Conservation (phyloP, 2,888 invertebrate species). For the Calameuta pallipes region DNA sequence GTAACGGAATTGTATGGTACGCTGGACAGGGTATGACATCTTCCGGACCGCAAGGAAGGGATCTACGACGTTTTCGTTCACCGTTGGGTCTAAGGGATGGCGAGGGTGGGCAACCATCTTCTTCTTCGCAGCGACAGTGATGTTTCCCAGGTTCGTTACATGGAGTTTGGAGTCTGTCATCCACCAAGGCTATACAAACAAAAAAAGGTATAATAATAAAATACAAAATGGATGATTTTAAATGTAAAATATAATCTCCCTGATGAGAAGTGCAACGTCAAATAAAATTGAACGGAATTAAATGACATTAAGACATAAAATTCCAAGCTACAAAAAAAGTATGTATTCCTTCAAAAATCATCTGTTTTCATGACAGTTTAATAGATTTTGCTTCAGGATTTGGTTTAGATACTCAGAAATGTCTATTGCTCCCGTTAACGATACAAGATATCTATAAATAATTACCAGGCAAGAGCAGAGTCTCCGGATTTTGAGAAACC, state of each 20-base stretch:
- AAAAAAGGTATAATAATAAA: background rate
- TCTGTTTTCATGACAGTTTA: background rate
- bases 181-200: constrained; percentile 66
- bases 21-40: constrained; percentile 56
- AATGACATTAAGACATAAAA: background rate
- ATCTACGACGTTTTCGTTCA: constrained; percentile 60
- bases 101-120: constrained; percentile 69
- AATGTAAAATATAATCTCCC: background rate
- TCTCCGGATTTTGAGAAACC: constrained; percentile 44
- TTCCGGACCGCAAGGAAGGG: constrained; percentile 56
- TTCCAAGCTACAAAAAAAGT: background rate
- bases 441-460: background rate
- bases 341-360: background rate
- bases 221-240: background rate
- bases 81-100: constrained; percentile 56
- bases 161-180: constrained; percentile 78
- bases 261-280: background rate
- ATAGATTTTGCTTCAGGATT: background rate
- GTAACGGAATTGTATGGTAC: constrained; percentile 35
- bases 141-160: constrained; percentile 83
- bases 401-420: background rate
- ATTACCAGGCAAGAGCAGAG: constrained; percentile 55
- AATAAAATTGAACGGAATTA: no score
- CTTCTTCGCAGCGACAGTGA: constrained; percentile 80
- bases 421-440: no score